Conservation (phyloP, 1,140 invertebrate genomes). For the Drepana arcuata region DNA sequence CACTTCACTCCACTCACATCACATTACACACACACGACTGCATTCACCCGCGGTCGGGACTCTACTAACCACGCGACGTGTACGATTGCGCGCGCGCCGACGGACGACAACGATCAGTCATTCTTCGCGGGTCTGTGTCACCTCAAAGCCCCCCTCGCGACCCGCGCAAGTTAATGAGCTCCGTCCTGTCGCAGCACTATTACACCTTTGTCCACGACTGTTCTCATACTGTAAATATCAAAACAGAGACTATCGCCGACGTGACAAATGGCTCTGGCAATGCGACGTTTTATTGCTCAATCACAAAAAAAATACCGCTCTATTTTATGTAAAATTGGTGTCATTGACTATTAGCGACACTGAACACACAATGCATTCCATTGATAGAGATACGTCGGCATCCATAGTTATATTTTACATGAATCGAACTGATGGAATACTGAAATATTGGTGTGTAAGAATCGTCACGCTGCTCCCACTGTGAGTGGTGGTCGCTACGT, state of each 20-base stretch:
- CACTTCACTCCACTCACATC: slow-evolving; percentile 38
- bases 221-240: too few relatives aligned
- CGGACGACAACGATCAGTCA: slow-evolving; percentile 54
- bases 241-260: too few relatives aligned
- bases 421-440: slow-evolving; percentile 8
- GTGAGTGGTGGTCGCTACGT: slow-evolving; percentile 10
- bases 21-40: slow-evolving; percentile 51
- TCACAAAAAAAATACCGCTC: too few relatives aligned
- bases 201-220: slow-evolving; percentile 14
- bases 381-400: too few relatives aligned
- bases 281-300: too few relatives aligned
- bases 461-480: slow-evolving; percentile 13
- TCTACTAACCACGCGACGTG: slow-evolving; percentile 39
- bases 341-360: too few relatives aligned
- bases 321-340: too few relatives aligned
- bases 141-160: slow-evolving; percentile 21
- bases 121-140: slow-evolving; percentile 53
- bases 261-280: too few relatives aligned
- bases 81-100: slow-evolving; percentile 51
- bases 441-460: slow-evolving; percentile 4
- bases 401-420: not conserved
- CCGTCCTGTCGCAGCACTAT: slow-evolving; percentile 38
- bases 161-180: slow-evolving; percentile 40
- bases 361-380: too few relatives aligned
- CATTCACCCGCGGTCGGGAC: slow-evolving; percentile 51